Evolutionary conservation across 2,888 invertebrate genomes (phyloP).

Genomic region (Resseliella maxima): DNA sequence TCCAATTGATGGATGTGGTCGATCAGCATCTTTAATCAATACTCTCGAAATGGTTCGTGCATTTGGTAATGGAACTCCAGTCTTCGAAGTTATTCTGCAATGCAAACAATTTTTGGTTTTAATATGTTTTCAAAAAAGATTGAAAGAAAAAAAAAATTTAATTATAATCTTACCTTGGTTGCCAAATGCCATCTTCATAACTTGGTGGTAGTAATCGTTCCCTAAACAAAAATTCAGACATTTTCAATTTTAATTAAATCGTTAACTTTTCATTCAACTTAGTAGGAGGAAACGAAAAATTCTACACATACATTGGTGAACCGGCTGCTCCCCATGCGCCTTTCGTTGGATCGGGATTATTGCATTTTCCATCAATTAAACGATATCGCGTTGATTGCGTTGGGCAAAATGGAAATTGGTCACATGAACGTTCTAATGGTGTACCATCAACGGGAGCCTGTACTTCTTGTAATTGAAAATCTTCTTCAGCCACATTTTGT

Average conservation of each 20-base stretch:
- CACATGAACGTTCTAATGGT: slow-evolving; percentile 64
- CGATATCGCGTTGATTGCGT: slow-evolving; percentile 71
- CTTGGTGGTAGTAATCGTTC: slow-evolving; percentile 76
- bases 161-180: slow-evolving; percentile 62
- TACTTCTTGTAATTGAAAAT: slow-evolving; percentile 66
- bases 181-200: slow-evolving; percentile 73
- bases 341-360: slow-evolving; percentile 71
- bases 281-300: background rate
- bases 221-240: background rate
- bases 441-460: slow-evolving; percentile 64
- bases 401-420: slow-evolving; percentile 68
- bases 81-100: slow-evolving; percentile 65
- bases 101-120: background rate
- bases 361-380: slow-evolving; percentile 84
- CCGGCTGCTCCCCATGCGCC: slow-evolving; percentile 76
- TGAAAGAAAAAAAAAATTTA: background rate
- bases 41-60: slow-evolving; percentile 76
- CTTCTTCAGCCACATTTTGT: slow-evolving; percentile 64
- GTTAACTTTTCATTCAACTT: background rate
- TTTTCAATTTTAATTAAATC: too few species aligned
- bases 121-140: too few species aligned
- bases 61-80: slow-evolving; percentile 72
- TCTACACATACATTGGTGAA: slow-evolving; percentile 68
- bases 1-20: slow-evolving; percentile 73
- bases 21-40: slow-evolving; percentile 72